Evolutionary conservation across 2,797 vertebrate species (phyloP).

Genomic region (Channa striata): DNA sequence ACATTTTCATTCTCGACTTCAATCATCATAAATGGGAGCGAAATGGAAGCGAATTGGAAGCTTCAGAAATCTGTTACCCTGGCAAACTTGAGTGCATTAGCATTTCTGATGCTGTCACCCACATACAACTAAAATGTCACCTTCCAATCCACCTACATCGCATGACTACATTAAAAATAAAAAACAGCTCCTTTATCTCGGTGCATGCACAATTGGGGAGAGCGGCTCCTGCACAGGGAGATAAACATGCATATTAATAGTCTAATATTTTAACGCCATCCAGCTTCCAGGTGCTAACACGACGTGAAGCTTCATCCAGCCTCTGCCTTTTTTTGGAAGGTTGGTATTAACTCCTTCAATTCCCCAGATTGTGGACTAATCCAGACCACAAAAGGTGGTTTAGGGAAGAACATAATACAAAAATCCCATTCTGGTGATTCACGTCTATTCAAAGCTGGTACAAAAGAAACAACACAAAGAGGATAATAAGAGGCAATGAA

Average conservation of each 20-base stretch:
- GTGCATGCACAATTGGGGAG: too few relatives aligned
- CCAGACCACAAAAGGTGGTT: not conserved
- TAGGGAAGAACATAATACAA: not conserved
- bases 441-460: not conserved
- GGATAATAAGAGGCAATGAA: not conserved
- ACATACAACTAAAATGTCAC: not conserved
- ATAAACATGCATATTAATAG: not conserved
- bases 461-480: not conserved
- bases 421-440: not conserved
- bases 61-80: not conserved
- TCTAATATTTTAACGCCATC: conserved; percentile 1
- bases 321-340: conserved; percentile 17
- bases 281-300: not conserved
- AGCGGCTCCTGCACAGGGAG: not conserved
- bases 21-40: not conserved
- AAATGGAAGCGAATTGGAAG: not conserved
- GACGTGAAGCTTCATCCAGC: not conserved
- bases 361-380: conserved; percentile 12
- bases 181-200: not conserved
- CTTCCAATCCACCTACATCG: not conserved
- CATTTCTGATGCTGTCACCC: conserved; percentile 8
- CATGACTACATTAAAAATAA: fast-evolving
- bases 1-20: not conserved
- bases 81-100: not conserved
- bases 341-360: conserved; percentile 32